Evolutionary conservation across 2,797 vertebrate species (phyloP), one percentile per base, ranked within the genome.

Genomic region (Hyperoplus lanceolatus): DNA sequence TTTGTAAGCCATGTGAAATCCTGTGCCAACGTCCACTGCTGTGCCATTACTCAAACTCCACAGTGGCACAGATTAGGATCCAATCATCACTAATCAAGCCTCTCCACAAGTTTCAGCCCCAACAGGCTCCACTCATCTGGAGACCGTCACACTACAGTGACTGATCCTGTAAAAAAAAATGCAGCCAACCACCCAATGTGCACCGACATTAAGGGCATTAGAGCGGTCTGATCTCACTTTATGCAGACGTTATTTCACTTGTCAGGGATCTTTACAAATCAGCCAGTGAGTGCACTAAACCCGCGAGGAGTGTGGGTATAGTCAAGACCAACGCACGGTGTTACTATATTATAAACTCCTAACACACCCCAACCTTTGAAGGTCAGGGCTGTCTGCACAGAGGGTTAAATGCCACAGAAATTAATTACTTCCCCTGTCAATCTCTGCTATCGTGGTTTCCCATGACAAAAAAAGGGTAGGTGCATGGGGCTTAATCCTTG

Each of bases 391-490:
- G 87, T 87, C 82, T 89, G 80, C 82, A 79, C 83, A 75, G 75
- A 77, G 86, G 90, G 91, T 90, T 90, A 90, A 90, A 92, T 93
- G 89, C 89, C 85, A 92, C 78, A 81, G 78, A 92, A 93, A 94
- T 93, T 82, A 90, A 94, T 94, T 89, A 91, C 82, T 87, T 90
- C 62, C 79, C 56, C 86, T 90, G 90, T 92, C 91, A 92, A 82
- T 91, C 91, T 90, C 63, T 64, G 83, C 90, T 85, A 84, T 89
- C 46, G 0, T 75, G 61, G 77, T 78, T 89, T 83, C 82, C 83
- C 88, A 83, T 88, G 78, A 87, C 67, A 75, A 77, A 78, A 83
- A 78, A 15, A 38, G 3, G 15, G 8, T 18, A 46, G 56, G 45
- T 12, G 29, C 29, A 29, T 39, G 80, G 43, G 61, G 74, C 36